phyloP scores from a whole-genome alignment of 2,113 vertebrate species.

The Anas platyrhynchos region DNA sequence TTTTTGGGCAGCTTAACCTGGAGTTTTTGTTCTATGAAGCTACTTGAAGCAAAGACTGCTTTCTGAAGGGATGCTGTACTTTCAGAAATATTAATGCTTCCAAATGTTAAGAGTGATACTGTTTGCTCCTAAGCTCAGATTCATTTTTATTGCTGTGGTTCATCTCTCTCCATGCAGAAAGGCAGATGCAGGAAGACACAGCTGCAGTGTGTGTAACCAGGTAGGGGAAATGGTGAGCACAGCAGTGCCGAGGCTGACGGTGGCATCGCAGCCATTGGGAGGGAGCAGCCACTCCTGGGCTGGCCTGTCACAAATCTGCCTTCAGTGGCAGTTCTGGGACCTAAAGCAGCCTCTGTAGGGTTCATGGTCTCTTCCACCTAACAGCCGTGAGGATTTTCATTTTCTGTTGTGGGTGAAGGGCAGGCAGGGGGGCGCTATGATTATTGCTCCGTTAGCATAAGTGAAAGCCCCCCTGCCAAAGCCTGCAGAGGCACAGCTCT shows the following conservation, averaged over 20 bases:
- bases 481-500: neutral
- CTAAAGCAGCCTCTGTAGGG: neutral
- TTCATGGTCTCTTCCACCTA: neutral
- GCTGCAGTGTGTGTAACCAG: neutral
- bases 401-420: neutral
- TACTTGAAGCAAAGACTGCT: neutral
- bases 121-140: neutral
- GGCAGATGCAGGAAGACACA: neutral
- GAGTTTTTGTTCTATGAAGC: neutral
- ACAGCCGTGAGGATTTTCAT: accelerated
- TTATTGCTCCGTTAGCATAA: neutral
- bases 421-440: neutral
- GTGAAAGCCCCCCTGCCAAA: neutral
- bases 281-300: accelerated
- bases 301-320: neutral
- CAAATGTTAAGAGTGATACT: neutral
- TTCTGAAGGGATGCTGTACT: neutral
- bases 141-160: neutral
- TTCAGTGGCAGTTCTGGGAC: neutral
- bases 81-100: neutral
- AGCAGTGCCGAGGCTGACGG: accelerated
- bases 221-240: neutral
- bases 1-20: neutral
- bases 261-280: accelerated
- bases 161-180: neutral